phyloP scores from a whole-genome alignment of 2,888 invertebrate genomes.

The Watsonalla binaria region DNA sequence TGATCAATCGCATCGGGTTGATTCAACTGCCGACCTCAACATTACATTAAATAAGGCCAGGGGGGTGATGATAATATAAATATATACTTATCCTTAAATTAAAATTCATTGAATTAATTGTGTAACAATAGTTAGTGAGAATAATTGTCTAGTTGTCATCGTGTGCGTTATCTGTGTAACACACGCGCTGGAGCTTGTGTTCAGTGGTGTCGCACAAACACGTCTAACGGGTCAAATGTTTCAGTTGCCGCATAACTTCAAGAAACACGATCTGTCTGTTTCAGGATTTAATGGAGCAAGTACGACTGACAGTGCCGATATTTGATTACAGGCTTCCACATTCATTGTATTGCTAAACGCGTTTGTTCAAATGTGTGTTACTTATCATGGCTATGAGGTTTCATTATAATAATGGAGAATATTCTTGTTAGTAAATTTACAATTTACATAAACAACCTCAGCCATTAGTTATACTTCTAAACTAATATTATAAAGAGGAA shows the following conservation, averaged over 20 bases:
- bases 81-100: no score
- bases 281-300: constrained; percentile 18
- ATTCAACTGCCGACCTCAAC: no score
- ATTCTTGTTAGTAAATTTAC: no score
- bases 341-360: background rate
- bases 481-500: no score
- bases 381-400: no score
- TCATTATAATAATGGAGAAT: no score
- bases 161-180: constrained; percentile 39
- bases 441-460: no score
- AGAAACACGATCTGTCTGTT: constrained; percentile 18
- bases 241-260: constrained; percentile 23
- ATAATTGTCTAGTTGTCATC: constrained; percentile 24
- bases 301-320: constrained; percentile 12
- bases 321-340: constrained; percentile 9
- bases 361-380: background rate
- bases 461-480: no score
- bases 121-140: constrained; percentile 16
- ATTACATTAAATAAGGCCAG: no score
- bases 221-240: constrained; percentile 29
- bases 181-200: constrained; percentile 29
- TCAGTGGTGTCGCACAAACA: constrained; percentile 21
- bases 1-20: no score
- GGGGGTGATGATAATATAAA: no score
- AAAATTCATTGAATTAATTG: constrained; percentile 8